Evolutionary conservation across 37 sponge, comb jelly and placozoan genomes (phyloP).

Genomic region (Geodia barretti): DNA sequence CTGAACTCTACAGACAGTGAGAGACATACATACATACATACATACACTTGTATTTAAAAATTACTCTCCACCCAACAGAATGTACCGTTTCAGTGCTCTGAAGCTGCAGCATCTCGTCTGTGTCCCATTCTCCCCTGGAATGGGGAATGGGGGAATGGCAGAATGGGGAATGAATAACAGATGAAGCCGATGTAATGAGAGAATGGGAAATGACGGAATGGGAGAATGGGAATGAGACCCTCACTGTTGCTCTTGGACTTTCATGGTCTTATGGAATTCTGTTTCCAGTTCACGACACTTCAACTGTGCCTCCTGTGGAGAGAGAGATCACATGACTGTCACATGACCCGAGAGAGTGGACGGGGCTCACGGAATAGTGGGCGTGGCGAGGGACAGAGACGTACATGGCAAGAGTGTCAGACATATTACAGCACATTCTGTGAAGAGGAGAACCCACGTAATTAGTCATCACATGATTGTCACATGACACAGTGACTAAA

Average conservation of each 20-base stretch:
- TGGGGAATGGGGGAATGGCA: background rate
- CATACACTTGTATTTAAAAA: no score
- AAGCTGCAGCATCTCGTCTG: conserved; percentile 19
- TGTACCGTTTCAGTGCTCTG: no score
- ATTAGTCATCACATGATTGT: background rate
- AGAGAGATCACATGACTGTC: background rate
- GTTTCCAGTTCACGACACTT: conserved; percentile 18
- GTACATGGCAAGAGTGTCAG: conserved; percentile 27
- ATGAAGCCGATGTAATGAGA: background rate
- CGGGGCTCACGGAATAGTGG: conserved; percentile 36
- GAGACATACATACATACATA: background rate
- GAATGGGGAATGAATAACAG: background rate
- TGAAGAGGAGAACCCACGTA: no score
- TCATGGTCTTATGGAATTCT: conserved; percentile 3
- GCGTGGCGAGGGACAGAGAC: conserved; percentile 41
- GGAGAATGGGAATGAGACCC: background rate
- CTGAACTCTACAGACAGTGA: no score
- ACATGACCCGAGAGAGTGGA: background rate
- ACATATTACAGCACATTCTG: conserved; percentile 64
- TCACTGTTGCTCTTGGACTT: conserved; percentile 35
- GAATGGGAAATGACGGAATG: conserved; percentile 1
- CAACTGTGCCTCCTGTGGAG: conserved; percentile 44
- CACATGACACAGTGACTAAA: background rate
- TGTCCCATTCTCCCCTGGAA: conserved; percentile 42
- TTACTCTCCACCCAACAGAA: no score